Evolutionary conservation across 2,888 invertebrate species (phyloP).

Genomic region (Hyppa rectilinea): DNA sequence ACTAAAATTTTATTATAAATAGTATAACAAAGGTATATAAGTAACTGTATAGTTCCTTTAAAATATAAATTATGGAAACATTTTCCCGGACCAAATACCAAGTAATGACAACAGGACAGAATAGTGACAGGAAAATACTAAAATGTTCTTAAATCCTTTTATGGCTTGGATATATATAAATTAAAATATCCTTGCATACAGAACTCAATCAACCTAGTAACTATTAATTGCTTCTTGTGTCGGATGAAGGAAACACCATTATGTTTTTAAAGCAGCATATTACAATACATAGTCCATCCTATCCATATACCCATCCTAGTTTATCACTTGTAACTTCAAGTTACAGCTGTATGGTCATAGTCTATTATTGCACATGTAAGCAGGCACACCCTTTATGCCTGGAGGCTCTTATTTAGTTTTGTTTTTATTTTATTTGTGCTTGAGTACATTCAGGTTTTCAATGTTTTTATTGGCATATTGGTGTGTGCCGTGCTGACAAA

Average conservation of each 20-base stretch:
- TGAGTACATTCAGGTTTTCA: no score
- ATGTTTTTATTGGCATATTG: no score
- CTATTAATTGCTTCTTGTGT: background rate
- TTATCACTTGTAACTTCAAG: no score
- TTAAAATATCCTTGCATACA: background rate
- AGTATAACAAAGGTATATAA: background rate
- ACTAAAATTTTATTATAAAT: background rate
- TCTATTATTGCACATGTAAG: no score
- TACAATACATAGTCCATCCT: no score
- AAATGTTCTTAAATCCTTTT: conserved; percentile 12
- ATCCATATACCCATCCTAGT: no score
- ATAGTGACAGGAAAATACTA: conserved; percentile 22
- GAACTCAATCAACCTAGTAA: background rate
- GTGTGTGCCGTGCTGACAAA: no score
- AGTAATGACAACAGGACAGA: background rate
- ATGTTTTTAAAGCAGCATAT: background rate
- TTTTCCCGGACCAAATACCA: background rate
- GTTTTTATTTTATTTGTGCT: no score
- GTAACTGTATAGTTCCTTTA: background rate
- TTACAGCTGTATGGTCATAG: no score
- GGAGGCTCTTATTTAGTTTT: no score
- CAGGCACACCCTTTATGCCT: no score
- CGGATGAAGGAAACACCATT: background rate
- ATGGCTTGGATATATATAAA: background rate
- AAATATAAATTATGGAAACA: background rate